Base-by-base conservation (phyloP, 2,113 vertebrate genomes). In the Eurystomus gularis region DNA sequence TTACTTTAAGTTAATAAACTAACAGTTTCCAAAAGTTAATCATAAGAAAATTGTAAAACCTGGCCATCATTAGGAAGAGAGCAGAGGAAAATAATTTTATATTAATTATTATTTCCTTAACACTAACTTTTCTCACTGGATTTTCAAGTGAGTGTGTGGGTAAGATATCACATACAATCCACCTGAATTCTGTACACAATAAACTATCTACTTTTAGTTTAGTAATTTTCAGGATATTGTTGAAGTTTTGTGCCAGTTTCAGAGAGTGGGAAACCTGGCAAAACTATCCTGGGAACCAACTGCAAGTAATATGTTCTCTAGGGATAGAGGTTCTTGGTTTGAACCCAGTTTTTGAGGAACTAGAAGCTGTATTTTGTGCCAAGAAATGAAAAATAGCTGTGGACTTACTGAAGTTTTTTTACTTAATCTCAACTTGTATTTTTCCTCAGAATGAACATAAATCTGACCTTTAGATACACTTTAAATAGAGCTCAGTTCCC, bases 211-310 rank as follows among this genome's bases (percentile, higher is more conserved):
- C 17, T 79, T 88, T 46, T 84, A 62, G 42, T 77, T 69, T 62
- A 73, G 11, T 11, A 51, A 8, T 79, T 89, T 75, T 54, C 13
- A 84, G 49, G 19, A 62, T 21, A 8, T 35, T 90, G 19, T 54
- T 72, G 75, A 54, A 13, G 5, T 44, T 79, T 80, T 60, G 17
- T 94, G 85, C 61, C 84, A 81, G 21, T 75, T 85, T 83, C 21
- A 9, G 90, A 79, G 86, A 78, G 54, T 40, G n/a, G 37, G 68
- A 96, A 90, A 93, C 80, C 65, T 97, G 76, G 81, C 68, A 94
- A 91, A 87, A 77, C 17, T 87, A 66, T 73, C 37, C 92, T 96
- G 91, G 79, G 94, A 97, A 97, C 92, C 73, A 87, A 48, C 51
- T 90, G 48, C 64, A 85, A 75, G 79, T 37, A 62, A 58, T 86